A percentile compares a stretch with the other conserved stretches of the same genome.
phyloP scores from a whole-genome alignment of 2,888 invertebrate species.

The Ligdia adustata region DNA sequence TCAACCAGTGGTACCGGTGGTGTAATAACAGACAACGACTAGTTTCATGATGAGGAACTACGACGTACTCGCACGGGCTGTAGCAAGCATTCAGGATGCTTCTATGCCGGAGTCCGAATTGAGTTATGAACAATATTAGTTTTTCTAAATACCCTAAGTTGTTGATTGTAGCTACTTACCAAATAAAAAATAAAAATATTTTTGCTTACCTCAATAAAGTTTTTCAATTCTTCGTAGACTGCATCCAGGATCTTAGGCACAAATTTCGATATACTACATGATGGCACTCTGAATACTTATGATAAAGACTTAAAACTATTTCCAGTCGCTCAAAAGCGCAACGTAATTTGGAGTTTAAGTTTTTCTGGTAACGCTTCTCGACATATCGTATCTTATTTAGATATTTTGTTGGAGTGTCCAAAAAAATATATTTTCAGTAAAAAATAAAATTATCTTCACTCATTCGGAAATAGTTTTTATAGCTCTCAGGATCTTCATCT shows the following conservation, averaged over 20 bases:
- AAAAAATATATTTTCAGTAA: constrained; percentile 24
- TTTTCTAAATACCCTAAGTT: constrained; percentile 21
- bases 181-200: constrained; percentile 25
- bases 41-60: too few relatives aligned
- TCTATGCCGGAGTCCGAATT: too few relatives aligned
- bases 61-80: too few relatives aligned
- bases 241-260: constrained; percentile 22
- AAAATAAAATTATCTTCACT: constrained; percentile 23
- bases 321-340: constrained; percentile 21
- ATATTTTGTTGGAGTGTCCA: constrained; percentile 24
- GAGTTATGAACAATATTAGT: constrained; percentile 9
- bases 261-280: constrained; percentile 3
- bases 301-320: constrained; percentile 19
- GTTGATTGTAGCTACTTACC: too few relatives aligned
- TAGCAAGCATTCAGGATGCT: too few relatives aligned
- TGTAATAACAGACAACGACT: too few relatives aligned
- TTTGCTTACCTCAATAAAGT: constrained; percentile 25
- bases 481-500: constrained; percentile 21
- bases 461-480: constrained; percentile 24
- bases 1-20: too few relatives aligned
- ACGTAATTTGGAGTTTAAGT: constrained; percentile 24
- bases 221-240: constrained; percentile 23
- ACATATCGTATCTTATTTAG: constrained; percentile 24
- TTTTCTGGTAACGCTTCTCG: constrained; percentile 26
- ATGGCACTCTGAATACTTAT: background rate